Conservation (phyloP, 1,140 invertebrate genomes). For the Anoplolepis gracilipes region DNA sequence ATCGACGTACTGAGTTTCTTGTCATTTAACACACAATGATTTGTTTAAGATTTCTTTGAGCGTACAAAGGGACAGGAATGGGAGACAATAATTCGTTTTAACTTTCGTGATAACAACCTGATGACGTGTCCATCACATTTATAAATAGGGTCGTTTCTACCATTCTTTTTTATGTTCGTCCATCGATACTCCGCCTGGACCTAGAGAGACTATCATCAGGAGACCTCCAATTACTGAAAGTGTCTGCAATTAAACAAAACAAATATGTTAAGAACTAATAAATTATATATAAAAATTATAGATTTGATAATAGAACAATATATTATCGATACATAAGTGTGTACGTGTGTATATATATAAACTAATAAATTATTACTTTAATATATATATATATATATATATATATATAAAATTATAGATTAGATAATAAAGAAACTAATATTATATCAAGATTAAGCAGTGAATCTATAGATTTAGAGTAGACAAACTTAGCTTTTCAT, state of each 20-base stretch:
- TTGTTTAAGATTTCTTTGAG: constrained; percentile 55
- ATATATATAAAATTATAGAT: too few relatives aligned
- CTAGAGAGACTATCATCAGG: constrained; percentile 99
- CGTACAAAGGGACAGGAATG: constrained; percentile 68
- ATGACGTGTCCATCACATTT: constrained; percentile 35
- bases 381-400: too few relatives aligned
- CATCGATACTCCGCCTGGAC: constrained; percentile 99
- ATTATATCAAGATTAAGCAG: too few relatives aligned
- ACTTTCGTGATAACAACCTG: constrained; percentile 65
- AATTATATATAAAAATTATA: too few relatives aligned
- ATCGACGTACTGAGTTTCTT: constrained; percentile 39
- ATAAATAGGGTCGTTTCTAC: constrained; percentile 86
- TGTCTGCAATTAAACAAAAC: constrained; percentile 90
- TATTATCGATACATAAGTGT: too few relatives aligned
- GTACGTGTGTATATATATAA: too few relatives aligned
- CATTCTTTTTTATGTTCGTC: constrained; percentile 99
- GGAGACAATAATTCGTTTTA: constrained; percentile 62
- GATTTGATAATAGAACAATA: too few relatives aligned
- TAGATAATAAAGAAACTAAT: too few relatives aligned
- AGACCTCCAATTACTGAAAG: constrained; percentile 99
- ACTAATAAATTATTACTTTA: not conserved
- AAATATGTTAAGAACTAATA: not conserved
- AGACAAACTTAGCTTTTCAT: not conserved
- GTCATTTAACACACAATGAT: constrained; percentile 3
- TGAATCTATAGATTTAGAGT: not conserved